Percentiles rank a stretch among this genome's conserved stretches.
Evolutionary conservation across 2,888 invertebrate genomes (phyloP).

Genomic region (Drosophila algonquin): DNA sequence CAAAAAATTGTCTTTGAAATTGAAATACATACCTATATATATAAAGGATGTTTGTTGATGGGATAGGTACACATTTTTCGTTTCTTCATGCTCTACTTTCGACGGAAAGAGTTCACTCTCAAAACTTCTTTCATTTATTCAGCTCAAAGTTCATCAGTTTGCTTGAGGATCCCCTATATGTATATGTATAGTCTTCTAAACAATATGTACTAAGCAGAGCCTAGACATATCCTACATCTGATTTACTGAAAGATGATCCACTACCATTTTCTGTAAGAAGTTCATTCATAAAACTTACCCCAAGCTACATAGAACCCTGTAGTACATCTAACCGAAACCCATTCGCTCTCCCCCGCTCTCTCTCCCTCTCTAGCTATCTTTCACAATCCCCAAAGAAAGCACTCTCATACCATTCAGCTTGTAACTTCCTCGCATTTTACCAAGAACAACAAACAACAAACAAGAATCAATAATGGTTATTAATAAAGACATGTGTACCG

Average conservation of each 20-base stretch:
- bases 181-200: too few relatives aligned
- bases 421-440: slow-evolving; percentile 51
- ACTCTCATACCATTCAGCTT: slow-evolving; percentile 39
- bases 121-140: too few relatives aligned
- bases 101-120: too few relatives aligned
- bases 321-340: background rate
- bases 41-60: background rate
- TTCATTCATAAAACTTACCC: background rate
- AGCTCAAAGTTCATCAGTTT: too few relatives aligned
- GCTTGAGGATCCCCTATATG: too few relatives aligned
- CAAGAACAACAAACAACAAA: slow-evolving; percentile 19
- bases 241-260: too few relatives aligned
- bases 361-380: background rate
- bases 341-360: background rate
- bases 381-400: background rate
- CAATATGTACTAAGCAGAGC: too few relatives aligned
- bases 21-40: background rate
- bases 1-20: slow-evolving; percentile 8
- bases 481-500: slow-evolving; percentile 74
- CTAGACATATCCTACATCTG: too few relatives aligned
- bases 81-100: too few relatives aligned
- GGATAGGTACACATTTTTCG: too few relatives aligned
- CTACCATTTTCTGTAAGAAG: too few relatives aligned
- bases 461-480: slow-evolving; percentile 65
- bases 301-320: background rate